Conservation (phyloP, 2,888 invertebrate species). For the Leucozona laternaria region DNA sequence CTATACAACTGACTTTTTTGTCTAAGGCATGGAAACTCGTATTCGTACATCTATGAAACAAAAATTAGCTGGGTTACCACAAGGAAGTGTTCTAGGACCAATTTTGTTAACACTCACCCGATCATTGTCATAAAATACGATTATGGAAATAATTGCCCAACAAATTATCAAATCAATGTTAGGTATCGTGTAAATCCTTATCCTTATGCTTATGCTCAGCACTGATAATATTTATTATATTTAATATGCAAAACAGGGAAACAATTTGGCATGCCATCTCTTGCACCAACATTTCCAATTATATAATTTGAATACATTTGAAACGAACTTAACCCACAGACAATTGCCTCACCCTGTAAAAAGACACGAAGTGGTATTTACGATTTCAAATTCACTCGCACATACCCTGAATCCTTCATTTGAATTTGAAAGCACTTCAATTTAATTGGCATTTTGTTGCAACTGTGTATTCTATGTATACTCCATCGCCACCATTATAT, state of each 20-base stretch:
- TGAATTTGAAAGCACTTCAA: conserved; percentile 72
- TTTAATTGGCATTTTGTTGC: conserved; percentile 74
- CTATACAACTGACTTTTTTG: too few relatives aligned
- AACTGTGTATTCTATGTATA: conserved; percentile 53
- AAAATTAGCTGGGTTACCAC: too few relatives aligned
- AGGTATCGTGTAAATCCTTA: too few relatives aligned
- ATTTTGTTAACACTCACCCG: too few relatives aligned
- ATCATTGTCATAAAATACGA: too few relatives aligned
- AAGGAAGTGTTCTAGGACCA: too few relatives aligned
- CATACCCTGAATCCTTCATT: conserved; percentile 64
- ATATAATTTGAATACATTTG: background rate
- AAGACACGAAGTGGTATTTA: conserved; percentile 21
- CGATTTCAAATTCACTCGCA: conserved; percentile 61
- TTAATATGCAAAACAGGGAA: background rate
- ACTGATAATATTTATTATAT: too few relatives aligned
- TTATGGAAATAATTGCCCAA: too few relatives aligned
- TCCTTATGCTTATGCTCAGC: too few relatives aligned
- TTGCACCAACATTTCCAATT: background rate
- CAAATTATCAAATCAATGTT: too few relatives aligned
- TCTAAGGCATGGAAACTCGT: too few relatives aligned
- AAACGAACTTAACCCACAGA: background rate
- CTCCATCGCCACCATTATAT: background rate
- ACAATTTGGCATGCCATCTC: background rate
- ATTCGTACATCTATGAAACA: too few relatives aligned
- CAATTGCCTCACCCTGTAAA: conserved; percentile 17